Percentiles rank a stretch among this genome's conserved stretches.
Conservation (phyloP, 1,140 invertebrate species). For the Zaprionus ghesquierei region DNA sequence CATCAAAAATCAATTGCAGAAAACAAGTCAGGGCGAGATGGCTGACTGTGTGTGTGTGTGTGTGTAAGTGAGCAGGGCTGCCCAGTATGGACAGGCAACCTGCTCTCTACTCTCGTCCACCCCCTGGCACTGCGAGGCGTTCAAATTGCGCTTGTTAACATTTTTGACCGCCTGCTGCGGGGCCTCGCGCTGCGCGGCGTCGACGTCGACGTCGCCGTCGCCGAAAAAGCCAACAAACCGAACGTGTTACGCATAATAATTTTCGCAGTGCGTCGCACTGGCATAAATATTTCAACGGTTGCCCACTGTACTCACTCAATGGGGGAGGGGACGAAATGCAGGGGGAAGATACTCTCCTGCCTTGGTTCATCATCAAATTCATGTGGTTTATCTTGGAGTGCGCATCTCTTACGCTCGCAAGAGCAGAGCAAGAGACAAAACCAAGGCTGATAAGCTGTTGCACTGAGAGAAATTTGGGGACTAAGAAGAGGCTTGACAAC, state of each 20-base stretch:
- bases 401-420: conserved; percentile 57
- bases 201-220: conserved; percentile 7
- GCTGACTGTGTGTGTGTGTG: too few relatives aligned
- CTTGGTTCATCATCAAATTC: conserved; percentile 59
- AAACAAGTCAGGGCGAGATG: neutral
- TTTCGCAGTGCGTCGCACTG: conserved; percentile 54
- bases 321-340: neutral
- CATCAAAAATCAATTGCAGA: conserved; percentile 78
- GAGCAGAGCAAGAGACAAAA: conserved; percentile 16
- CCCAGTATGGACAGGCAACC: neutral
- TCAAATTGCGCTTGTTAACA: conserved; percentile 81
- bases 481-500: neutral
- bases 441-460: conserved; percentile 48
- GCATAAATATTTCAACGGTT: conserved; percentile 68
- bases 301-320: neutral
- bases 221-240: conserved; percentile 75
- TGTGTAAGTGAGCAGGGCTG: neutral
- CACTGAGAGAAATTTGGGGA: conserved; percentile 12
- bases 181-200: conserved; percentile 43
- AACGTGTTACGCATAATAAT: conserved; percentile 81
- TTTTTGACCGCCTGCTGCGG: conserved; percentile 79
- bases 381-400: conserved; percentile 62
- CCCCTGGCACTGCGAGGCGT: conserved; percentile 54
- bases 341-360: conserved; percentile 4
- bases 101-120: neutral